These are phyloP conservation scores for Apamea sordens DNA, from an alignment of 2,888 invertebrate species.

Conservation along the genomic window DNA sequence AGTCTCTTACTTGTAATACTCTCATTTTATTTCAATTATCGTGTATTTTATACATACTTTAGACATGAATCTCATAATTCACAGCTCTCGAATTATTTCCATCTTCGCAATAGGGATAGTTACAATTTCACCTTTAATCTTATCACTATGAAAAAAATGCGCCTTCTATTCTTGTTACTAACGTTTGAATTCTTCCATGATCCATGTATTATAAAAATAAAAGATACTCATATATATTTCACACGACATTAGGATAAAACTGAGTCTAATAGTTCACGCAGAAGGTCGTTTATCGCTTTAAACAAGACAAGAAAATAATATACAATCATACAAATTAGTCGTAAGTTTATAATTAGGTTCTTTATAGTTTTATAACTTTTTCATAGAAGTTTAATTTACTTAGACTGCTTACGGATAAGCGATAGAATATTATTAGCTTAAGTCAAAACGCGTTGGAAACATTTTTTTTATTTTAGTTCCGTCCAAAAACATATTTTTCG, in stretches of 20 bases:
- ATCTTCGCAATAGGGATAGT: neutral
- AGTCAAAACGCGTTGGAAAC: constrained; percentile 48
- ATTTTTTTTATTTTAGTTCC: constrained; percentile 79
- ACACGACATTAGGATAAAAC: constrained; percentile 53
- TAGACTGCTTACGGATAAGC: constrained; percentile 73
- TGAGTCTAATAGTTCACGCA: constrained; percentile 30
- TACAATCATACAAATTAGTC: constrained; percentile 71
- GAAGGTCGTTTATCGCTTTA: constrained; percentile 56
- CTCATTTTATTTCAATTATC: constrained; percentile 13
- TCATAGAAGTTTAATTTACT: constrained; percentile 67
- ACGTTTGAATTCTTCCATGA: constrained; percentile 37
- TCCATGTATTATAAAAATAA: constrained; percentile 26
- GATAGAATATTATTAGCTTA: constrained; percentile 63
- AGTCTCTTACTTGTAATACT: constrained; percentile 41
- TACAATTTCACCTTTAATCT: neutral
- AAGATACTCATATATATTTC: constrained; percentile 52
- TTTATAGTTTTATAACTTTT: constrained; percentile 66
- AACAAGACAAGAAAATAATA: constrained; percentile 37
- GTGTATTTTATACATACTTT: neutral
- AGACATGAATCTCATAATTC: constrained; percentile 38
- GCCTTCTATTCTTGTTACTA: constrained; percentile 7
- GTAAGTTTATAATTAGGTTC: constrained; percentile 70
- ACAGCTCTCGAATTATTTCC: constrained; percentile 11
- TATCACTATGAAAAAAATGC: neutral
- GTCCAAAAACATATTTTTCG: constrained; percentile 80